Conservation (phyloP, 2,888 invertebrate genomes). For the Clusia tigrina region DNA sequence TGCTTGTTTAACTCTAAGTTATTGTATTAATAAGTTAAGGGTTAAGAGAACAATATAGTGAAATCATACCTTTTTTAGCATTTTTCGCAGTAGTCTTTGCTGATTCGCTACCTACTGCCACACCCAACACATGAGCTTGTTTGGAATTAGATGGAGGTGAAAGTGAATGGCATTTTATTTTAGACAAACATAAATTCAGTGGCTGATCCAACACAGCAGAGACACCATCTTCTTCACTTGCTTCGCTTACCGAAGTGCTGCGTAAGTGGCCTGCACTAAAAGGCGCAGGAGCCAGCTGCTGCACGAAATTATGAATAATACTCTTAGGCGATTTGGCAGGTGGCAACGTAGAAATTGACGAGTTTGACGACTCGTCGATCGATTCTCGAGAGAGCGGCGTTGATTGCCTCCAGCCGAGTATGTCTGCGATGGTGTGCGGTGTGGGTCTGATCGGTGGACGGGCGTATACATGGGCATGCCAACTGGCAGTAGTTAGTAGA, state of each 20-base stretch:
- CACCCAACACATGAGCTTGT: constrained; percentile 31
- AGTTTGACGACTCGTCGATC: constrained; percentile 39
- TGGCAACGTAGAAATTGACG: constrained; percentile 34
- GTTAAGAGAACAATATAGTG: no score
- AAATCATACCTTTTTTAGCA: constrained; percentile 5
- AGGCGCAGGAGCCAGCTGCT: constrained; percentile 51
- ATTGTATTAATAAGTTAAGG: no score
- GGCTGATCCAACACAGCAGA: constrained; percentile 66
- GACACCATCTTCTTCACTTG: constrained; percentile 63
- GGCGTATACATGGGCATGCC: constrained; percentile 91
- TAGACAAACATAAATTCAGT: constrained; percentile 70
- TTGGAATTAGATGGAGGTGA: constrained; percentile 23
- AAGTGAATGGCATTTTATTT: constrained; percentile 53
- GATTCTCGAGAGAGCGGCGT: background rate
- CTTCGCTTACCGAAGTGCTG: constrained; percentile 62
- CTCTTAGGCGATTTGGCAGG: constrained; percentile 59
- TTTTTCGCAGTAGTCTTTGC: background rate
- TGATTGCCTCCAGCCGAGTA: constrained; percentile 72
- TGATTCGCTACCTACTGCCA: background rate
- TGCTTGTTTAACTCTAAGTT: no score
- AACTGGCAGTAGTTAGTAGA: constrained; percentile 64
- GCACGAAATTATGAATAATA: constrained; percentile 58
- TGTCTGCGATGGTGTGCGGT: constrained; percentile 87
- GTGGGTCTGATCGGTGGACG: constrained; percentile 84
- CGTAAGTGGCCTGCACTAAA: constrained; percentile 33